Evolutionary conservation across 1,140 invertebrate genomes (phyloP), one percentile per base, ranked within the genome.

Genomic region (Ceratosolen fusciceps): DNA sequence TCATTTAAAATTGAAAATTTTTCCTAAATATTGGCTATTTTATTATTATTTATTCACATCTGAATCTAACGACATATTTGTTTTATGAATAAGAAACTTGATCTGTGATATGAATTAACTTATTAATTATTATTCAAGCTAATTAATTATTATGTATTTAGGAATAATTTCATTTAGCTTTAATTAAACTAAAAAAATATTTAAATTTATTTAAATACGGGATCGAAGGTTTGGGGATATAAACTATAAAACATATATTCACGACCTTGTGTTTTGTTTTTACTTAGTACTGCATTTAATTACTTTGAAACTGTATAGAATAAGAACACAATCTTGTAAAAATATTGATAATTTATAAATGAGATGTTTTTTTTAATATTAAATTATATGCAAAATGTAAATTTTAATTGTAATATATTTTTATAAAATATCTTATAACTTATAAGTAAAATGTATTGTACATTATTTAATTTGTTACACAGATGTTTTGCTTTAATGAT

Each of bases 241-340:
- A 68, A 29, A 37, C 19, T 79, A 74, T 58, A 34, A 79, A 47
- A 79, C 74, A 79, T 74, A 79, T 79, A 79, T 49, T 74, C 24
- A 39, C 19, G n/a, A 37, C 74, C 72, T 79, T 21, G 21, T 31
- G 9, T 37, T 68, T 75, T 75, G 26, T 74, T 58, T 47, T 3
- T 39, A 12, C 19, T 52, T 52, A 73, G 49, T 34, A 65, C 65
- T 34, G 74, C 43, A 47, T 79, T 43, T 74, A 21, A 74, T 54
- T 39, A 65, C 54, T 78, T 78, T 26, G 67, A 26, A 79, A 74
- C 49, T 67, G 60, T 65, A 31, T 26, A 24, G 21, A 68, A 49
- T 29, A 74, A 19, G 52, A 80, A 70, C 26, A 39, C 24, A 74
- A 74, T 47, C 24, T 52, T 80, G 74, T 58, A 43, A 79, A 34